Percentiles rank a stretch among this genome's conserved stretches.
Evolutionary conservation across 2,888 invertebrate genomes (phyloP).

Genomic region (Tanytarsus gracilentus): DNA sequence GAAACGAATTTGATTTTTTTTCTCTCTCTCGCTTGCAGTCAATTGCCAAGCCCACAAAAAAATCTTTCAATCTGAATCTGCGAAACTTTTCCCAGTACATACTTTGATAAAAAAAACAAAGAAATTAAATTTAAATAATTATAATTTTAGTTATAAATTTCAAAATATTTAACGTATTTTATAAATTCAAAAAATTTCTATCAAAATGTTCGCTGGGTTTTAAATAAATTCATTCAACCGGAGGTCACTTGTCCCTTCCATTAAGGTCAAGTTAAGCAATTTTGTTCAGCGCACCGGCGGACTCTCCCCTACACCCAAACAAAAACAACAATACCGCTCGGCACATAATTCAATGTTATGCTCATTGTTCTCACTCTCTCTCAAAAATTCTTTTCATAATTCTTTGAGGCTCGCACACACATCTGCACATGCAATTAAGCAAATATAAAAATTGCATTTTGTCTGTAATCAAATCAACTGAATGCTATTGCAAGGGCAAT

Average conservation of each 20-base stretch:
- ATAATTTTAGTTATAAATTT: too few relatives aligned
- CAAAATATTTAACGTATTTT: too few relatives aligned
- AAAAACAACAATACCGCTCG: background rate
- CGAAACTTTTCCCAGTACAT: too few relatives aligned
- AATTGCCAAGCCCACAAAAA: slow-evolving; percentile 19
- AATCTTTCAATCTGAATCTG: too few relatives aligned
- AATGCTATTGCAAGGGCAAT: background rate
- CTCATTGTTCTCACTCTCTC: slow-evolving; percentile 9
- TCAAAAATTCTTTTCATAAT: too few relatives aligned
- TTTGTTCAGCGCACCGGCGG: background rate
- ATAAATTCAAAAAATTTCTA: too few relatives aligned
- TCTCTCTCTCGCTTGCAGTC: background rate
- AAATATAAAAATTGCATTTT: too few relatives aligned
- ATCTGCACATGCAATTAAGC: slow-evolving; percentile 19
- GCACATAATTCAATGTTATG: slow-evolving; percentile 15
- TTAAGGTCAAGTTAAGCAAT: slow-evolving; percentile 22
- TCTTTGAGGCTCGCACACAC: too few relatives aligned
- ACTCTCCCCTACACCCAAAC: background rate
- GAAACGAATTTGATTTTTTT: slow-evolving; percentile 7
- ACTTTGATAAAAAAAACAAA: too few relatives aligned
- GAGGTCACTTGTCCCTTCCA: slow-evolving; percentile 27
- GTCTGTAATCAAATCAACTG: slow-evolving; percentile 16
- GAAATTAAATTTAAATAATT: too few relatives aligned
- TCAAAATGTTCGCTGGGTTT: too few relatives aligned
- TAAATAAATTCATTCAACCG: too few relatives aligned